Evolutionary conservation across 2,797 vertebrate species (phyloP).

Genomic region (Prionace glauca): DNA sequence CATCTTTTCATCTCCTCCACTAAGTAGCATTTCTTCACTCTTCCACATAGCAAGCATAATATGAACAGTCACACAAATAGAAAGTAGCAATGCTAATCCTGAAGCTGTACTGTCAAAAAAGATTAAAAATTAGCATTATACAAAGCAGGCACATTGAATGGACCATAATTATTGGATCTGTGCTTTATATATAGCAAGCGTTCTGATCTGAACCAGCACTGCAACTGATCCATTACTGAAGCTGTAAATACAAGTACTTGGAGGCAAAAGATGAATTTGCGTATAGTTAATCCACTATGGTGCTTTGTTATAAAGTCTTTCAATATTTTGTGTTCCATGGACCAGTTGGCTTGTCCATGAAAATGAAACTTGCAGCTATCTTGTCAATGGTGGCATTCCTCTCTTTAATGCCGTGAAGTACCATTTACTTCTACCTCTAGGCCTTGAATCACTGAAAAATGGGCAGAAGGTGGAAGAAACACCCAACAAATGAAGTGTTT

Average conservation of each 20-base stretch:
- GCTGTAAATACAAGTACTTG: neutral
- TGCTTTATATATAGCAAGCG: neutral
- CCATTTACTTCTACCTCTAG: neutral
- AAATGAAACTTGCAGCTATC: neutral
- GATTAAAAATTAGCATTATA: neutral
- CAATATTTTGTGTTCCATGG: neutral
- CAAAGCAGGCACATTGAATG: neutral
- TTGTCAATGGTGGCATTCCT: neutral
- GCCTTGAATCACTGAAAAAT: neutral
- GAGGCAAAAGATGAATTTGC: neutral
- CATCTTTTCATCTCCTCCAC: neutral
- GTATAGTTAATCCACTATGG: neutral
- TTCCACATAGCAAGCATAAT: neutral
- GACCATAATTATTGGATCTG: neutral
- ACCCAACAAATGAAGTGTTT: neutral
- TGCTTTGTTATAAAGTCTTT: neutral
- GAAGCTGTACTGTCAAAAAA: neutral
- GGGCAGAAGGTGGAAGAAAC: neutral
- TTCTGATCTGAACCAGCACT: neutral
- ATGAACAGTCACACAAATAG: neutral
- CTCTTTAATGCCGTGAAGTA: neutral
- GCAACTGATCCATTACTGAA: neutral
- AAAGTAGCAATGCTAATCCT: no score
- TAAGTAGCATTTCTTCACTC: neutral
- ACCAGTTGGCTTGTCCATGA: neutral